phyloP scores from a whole-genome alignment of 2,113 vertebrate genomes.

The Corythornis vintsioides region DNA sequence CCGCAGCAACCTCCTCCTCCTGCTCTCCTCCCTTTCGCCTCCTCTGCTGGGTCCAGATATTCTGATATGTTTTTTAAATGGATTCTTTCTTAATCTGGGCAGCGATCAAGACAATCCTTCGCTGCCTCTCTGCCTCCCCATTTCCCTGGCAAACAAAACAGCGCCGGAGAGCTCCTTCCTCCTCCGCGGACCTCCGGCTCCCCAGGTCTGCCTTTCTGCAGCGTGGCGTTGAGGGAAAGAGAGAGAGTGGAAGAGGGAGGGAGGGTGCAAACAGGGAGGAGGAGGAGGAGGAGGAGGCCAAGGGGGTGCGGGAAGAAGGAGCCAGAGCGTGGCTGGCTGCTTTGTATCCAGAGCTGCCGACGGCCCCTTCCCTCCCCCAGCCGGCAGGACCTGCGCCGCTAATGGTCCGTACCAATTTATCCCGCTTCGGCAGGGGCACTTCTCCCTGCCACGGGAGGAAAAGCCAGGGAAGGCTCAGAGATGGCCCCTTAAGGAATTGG shows the following conservation, averaged over 20 bases:
- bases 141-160: neutral
- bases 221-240: slow-evolving; percentile 24
- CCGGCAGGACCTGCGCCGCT: slow-evolving; percentile 75
- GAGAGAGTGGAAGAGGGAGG: slow-evolving; percentile 26
- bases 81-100: slow-evolving; percentile 52
- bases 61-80: neutral
- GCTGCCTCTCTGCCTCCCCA: neutral
- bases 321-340: slow-evolving; percentile 79
- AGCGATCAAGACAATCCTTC: neutral
- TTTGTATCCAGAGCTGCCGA: slow-evolving; percentile 80
- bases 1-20: slow-evolving; percentile 27
- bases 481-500: slow-evolving; percentile 37
- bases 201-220: slow-evolving; percentile 36
- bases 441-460: neutral
- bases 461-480: neutral
- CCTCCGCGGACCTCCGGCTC: neutral
- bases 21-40: slow-evolving; percentile 45
- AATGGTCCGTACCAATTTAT: slow-evolving; percentile 88
- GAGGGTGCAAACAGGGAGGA: neutral
- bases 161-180: slow-evolving; percentile 62
- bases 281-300: slow-evolving; percentile 16
- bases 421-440: slow-evolving; percentile 81
- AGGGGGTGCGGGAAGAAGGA: slow-evolving; percentile 44
- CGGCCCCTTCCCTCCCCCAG: slow-evolving; percentile 70
- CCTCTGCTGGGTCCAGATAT: neutral